A percentile compares a stretch with the other conserved stretches of the same genome.
These are phyloP conservation scores for Epinephelus moara DNA, from an alignment of 2,113 vertebrate species.

Conservation along the genomic window DNA sequence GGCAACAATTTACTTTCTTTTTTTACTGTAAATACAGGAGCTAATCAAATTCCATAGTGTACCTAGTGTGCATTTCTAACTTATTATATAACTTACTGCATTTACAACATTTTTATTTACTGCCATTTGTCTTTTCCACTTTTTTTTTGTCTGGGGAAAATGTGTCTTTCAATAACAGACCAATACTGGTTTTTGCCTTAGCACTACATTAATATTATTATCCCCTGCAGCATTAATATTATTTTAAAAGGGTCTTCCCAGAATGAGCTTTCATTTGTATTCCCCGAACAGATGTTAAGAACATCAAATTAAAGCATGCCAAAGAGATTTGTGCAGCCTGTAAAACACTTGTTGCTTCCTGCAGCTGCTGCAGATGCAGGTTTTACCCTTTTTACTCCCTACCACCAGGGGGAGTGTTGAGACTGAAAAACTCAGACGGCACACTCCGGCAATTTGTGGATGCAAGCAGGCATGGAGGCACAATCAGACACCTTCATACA, in stretches of 20 bases:
- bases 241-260: background rate
- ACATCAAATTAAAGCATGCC: background rate
- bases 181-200: no score
- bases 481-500: background rate
- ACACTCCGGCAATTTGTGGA: conserved; percentile 1
- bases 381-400: background rate
- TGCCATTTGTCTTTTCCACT: no score
- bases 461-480: background rate
- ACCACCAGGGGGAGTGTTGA: conserved; percentile 75
- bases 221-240: background rate
- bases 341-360: conserved; percentile 32
- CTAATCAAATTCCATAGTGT: no score
- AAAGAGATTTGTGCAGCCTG: background rate
- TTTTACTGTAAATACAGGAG: no score
- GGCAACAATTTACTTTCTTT: no score
- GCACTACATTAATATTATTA: background rate
- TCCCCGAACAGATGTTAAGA: background rate
- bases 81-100: no score
- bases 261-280: background rate
- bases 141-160: no score
- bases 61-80: no score
- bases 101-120: no score
- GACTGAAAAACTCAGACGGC: conserved; percentile 45
- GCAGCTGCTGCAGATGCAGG: background rate
- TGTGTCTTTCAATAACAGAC: no score